Evolutionary conservation across 2,888 invertebrate species (phyloP).

Genomic region (Limnephilus auricula): DNA sequence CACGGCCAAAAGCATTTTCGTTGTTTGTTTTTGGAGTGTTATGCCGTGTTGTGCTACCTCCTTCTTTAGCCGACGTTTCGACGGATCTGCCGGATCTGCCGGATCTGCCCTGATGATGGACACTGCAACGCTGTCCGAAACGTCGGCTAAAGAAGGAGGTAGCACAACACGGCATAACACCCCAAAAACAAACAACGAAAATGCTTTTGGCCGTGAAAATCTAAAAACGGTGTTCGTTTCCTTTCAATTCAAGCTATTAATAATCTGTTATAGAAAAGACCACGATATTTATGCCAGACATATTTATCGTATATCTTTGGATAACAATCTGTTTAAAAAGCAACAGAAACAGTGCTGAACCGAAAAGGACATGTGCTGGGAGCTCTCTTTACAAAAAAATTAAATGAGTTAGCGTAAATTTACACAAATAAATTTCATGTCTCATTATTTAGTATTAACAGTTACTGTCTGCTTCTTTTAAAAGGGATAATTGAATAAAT

Average conservation of each 20-base stretch:
- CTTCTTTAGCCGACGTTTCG: no score
- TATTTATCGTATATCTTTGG: not conserved
- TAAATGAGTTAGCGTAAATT: not conserved
- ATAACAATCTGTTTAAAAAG: conserved; percentile 2
- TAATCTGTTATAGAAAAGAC: not conserved
- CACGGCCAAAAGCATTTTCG: no score
- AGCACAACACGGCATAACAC: no score
- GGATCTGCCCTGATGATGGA: no score
- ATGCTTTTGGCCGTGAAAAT: no score
- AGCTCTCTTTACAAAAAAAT: not conserved
- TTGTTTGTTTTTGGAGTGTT: no score
- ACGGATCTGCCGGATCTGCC: no score
- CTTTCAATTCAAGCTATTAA: not conserved
- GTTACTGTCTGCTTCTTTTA: not conserved
- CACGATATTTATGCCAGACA: not conserved
- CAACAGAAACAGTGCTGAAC: not conserved
- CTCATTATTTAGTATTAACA: not conserved
- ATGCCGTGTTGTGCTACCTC: no score
- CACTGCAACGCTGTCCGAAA: no score
- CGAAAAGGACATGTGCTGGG: not conserved
- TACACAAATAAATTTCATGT: not conserved
- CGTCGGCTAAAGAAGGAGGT: no score
- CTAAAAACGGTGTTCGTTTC: not conserved
- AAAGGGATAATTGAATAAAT: conserved; percentile 2
- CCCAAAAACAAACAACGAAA: no score